Conservation (phyloP, 2,113 vertebrate species). For the Ibidorhyncha struthersii region DNA sequence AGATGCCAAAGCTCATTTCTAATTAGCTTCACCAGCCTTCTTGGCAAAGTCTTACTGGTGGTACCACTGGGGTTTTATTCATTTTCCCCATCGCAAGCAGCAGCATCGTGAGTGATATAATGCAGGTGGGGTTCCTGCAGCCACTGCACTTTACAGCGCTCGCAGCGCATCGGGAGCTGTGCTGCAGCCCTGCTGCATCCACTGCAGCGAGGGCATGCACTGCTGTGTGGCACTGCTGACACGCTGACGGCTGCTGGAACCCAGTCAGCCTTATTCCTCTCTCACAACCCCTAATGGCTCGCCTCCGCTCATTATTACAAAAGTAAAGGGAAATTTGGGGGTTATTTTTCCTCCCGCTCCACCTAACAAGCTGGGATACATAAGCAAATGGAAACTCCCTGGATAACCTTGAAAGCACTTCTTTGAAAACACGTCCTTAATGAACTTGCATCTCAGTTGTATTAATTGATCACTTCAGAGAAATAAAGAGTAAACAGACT, state of each 20-base stretch:
- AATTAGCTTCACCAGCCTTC: not conserved
- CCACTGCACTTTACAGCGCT: not conserved
- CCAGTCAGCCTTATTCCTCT: not conserved
- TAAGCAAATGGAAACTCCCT: not conserved
- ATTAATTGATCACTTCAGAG: constrained; percentile 38
- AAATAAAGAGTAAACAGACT: constrained; percentile 9
- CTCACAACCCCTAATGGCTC: not conserved
- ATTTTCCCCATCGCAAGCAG: not conserved
- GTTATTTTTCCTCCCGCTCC: not conserved
- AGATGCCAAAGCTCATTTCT: not conserved
- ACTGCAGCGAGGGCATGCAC: not conserved
- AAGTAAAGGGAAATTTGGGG: not conserved
- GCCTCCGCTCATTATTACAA: not conserved
- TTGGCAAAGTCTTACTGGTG: not conserved
- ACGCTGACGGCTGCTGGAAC: fast-evolving
- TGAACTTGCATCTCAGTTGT: not conserved
- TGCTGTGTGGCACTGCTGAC: fast-evolving
- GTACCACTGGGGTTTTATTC: not conserved
- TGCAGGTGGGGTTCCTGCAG: not conserved
- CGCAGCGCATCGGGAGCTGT: not conserved
- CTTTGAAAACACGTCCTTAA: constrained; percentile 5
- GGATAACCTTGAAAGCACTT: not conserved
- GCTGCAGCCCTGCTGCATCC: not conserved
- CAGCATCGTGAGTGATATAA: not conserved
- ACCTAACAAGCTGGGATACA: not conserved